Evolutionary conservation across 2,888 invertebrate genomes (phyloP).

Genomic region (Trissolcus brochymenae): DNA sequence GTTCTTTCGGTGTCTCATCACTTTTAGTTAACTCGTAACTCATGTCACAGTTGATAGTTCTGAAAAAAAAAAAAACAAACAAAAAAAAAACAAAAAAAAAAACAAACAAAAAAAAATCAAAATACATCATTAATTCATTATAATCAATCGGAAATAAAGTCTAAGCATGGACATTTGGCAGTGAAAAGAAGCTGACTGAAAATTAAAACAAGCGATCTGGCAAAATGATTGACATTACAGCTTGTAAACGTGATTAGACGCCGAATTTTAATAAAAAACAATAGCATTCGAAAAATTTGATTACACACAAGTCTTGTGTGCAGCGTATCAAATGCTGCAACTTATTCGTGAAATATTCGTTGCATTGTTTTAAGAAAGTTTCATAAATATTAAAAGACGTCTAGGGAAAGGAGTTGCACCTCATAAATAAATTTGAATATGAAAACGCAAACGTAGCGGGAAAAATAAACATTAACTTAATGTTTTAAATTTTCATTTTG

Average conservation of each 20-base stretch:
- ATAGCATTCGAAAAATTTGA: too few species aligned
- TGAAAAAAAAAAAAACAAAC: slow-evolving; percentile 56
- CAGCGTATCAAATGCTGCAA: slow-evolving; percentile 1
- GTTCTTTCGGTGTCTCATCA: slow-evolving; percentile 71
- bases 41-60: slow-evolving; percentile 64
- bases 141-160: too few species aligned
- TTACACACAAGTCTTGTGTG: neutral
- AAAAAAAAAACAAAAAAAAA: slow-evolving; percentile 38
- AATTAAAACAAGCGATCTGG: too few species aligned
- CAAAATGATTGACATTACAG: too few species aligned
- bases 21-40: slow-evolving; percentile 60
- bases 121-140: neutral
- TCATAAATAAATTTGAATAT: slow-evolving; percentile 24
- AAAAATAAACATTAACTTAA: neutral
- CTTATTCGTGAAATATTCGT: slow-evolving; percentile 6
- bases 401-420: slow-evolving; percentile 1
- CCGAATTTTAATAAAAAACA: too few species aligned
- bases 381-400: slow-evolving; percentile 27
- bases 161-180: too few species aligned
- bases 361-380: slow-evolving; percentile 14
- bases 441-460: slow-evolving; percentile 8
- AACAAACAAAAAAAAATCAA: slow-evolving; percentile 14
- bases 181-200: too few species aligned
- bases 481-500: too few species aligned
- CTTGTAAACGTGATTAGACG: too few species aligned